Base-by-base conservation (phyloP, 1,140 invertebrate genomes). In the Leptestheria dahalacensis region DNA sequence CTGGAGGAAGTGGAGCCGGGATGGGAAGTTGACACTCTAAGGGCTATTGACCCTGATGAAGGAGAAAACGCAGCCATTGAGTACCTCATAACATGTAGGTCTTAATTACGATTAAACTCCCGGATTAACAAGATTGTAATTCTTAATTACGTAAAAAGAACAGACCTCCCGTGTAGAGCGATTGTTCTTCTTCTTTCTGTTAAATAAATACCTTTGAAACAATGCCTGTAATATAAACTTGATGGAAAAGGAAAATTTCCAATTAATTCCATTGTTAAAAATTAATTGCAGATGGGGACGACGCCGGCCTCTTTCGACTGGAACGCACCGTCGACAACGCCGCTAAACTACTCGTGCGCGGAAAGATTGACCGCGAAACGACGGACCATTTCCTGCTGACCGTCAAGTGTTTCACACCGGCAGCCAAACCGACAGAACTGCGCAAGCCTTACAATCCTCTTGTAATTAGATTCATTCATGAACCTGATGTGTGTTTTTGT, bases 1-100 rank as follows among this genome's bases (percentile, higher is more conserved):
- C 70, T 77, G 20, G 86, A 88, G 70, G 85, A 88, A 67, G 71
- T 77, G 1, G 72, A 78, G 1, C 66, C 76, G 0, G 83, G 79
- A 18, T 79, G 79, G 0, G 71, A 78, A n/a, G 77, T 88, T 3
- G 85, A 84, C 1, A 72, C 74, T 29, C 69, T 88, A 12, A 73
- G 77, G 63, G 85, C 85, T 0, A 69, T 83, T 23, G 86, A 89
- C 65, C 78, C 82, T 64, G 86, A 89, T 66, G 61, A 60, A 15
- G 82, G 75, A 11, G 82, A 85, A 21, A 87, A 88, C 69, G 83
- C 82, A 0, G 79, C 80, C 52, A 83, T 87, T 33, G 83, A 85
- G 64, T 88, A 87, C 64, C 72, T 76, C 0, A 84, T 87, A 20
- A 82, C 77, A 60, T 80, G 79, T 80, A 70, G 65, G 66, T 64